phyloP scores from a whole-genome alignment of 2,888 invertebrate species.

The Pecten maximus region DNA sequence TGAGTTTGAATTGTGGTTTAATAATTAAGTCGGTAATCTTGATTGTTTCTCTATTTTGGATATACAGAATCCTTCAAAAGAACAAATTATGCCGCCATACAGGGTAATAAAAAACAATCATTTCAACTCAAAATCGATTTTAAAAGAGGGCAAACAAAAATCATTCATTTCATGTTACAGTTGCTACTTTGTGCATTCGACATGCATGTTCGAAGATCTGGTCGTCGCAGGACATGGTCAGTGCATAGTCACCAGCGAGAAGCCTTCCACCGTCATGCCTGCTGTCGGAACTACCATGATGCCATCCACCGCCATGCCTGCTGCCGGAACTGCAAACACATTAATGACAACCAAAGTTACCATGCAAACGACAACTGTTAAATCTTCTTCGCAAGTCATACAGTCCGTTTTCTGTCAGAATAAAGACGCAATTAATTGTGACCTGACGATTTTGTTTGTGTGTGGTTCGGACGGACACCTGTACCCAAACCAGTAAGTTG shows the following conservation, averaged over 20 bases:
- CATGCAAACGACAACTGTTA: conserved; percentile 30
- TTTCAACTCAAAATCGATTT: too few species aligned
- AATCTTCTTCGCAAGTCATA: conserved; percentile 46
- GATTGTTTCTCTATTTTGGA: too few species aligned
- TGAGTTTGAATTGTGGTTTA: too few species aligned
- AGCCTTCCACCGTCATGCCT: conserved; percentile 48
- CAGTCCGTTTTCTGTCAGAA: conserved; percentile 57
- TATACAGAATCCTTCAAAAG: too few species aligned
- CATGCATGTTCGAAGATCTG: conserved; percentile 58
- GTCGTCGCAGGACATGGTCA: conserved; percentile 52
- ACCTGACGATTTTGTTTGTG: conserved; percentile 43
- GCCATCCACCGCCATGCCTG: conserved; percentile 37
- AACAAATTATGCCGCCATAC: too few species aligned
- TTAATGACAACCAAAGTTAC: conserved; percentile 1
- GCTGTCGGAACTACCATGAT: conserved; percentile 36
- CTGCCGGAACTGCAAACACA: conserved; percentile 44
- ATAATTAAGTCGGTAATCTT: too few species aligned
- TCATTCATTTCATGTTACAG: conserved; percentile 52
- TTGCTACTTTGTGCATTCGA: conserved; percentile 58
- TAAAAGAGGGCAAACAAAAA: too few species aligned
- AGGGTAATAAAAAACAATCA: too few species aligned
- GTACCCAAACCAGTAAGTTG: conserved; percentile 56
- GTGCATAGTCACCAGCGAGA: conserved; percentile 51
- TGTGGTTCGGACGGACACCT: conserved; percentile 57
- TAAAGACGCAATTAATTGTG: conserved; percentile 47